phyloP scores from a whole-genome alignment of 2,113 vertebrate species.

The Orycteropus afer region DNA sequence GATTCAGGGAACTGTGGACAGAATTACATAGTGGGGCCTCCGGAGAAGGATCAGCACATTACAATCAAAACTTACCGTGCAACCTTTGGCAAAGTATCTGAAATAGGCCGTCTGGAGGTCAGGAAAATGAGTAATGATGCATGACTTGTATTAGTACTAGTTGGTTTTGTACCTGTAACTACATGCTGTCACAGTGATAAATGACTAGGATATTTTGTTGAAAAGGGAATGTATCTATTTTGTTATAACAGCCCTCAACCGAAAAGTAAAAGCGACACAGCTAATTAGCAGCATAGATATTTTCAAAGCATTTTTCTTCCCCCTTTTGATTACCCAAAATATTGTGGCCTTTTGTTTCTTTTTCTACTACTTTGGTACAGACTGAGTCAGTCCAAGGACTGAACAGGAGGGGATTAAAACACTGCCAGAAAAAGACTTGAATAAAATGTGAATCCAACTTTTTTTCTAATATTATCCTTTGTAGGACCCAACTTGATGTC shows the following conservation, averaged over 20 bases:
- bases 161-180: slow-evolving; percentile 34
- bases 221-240: slow-evolving; percentile 45
- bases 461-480: neutral
- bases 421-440: slow-evolving; percentile 32
- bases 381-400: neutral
- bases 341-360: neutral
- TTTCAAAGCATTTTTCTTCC: slow-evolving; percentile 37
- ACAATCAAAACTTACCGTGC: slow-evolving; percentile 16
- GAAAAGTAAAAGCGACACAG: neutral
- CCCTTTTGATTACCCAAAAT: slow-evolving; percentile 15
- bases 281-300: slow-evolving; percentile 47
- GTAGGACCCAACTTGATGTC: neutral
- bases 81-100: slow-evolving; percentile 39
- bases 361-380: slow-evolving; percentile 57
- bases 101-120: slow-evolving; percentile 52
- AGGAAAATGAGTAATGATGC: neutral
- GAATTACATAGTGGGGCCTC: slow-evolving; percentile 40
- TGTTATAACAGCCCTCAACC: neutral
- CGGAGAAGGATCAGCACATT: slow-evolving; percentile 37
- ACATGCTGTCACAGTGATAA: slow-evolving; percentile 44
- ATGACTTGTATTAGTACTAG: neutral
- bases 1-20: neutral
- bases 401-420: slow-evolving; percentile 23
- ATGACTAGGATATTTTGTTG: neutral
- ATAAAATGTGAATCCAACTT: slow-evolving; percentile 9